Evolutionary conservation across 2,113 vertebrate species (phyloP).

Genomic region (Laticauda laticaudata): DNA sequence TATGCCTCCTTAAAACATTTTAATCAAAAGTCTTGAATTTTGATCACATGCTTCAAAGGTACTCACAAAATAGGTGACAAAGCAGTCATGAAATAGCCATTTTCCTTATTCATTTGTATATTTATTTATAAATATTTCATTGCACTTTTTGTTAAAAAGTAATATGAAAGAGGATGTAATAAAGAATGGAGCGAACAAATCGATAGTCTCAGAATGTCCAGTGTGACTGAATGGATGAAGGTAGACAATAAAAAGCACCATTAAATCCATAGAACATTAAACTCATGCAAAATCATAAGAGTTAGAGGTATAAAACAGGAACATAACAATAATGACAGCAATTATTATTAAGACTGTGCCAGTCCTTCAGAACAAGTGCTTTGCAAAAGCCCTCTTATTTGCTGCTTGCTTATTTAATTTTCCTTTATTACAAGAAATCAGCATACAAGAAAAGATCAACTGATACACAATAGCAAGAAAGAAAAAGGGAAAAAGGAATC

Average conservation of each 20-base stretch:
- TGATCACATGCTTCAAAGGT: neutral
- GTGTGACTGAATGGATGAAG: neutral
- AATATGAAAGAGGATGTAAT: neutral
- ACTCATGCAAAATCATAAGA: neutral
- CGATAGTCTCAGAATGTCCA: neutral
- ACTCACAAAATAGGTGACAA: neutral
- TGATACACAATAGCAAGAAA: neutral
- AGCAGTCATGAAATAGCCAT: neutral
- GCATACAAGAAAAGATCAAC: neutral
- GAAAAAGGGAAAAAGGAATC: neutral
- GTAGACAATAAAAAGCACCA: neutral
- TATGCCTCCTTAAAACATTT: neutral
- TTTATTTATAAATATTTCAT: neutral
- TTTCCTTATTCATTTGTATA: neutral
- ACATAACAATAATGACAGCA: neutral
- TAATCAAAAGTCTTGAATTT: neutral
- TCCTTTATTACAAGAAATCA: neutral
- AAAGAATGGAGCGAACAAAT: neutral
- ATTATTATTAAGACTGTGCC: neutral
- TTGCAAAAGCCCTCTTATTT: neutral
- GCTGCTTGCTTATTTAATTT: neutral
- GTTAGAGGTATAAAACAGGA: neutral
- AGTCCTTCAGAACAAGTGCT: neutral
- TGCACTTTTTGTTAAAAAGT: neutral
- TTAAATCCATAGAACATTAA: neutral